Percentiles rank a stretch among this genome's conserved stretches.
Evolutionary conservation across 2,113 vertebrate genomes (phyloP).

Genomic region (Mugil cephalus): DNA sequence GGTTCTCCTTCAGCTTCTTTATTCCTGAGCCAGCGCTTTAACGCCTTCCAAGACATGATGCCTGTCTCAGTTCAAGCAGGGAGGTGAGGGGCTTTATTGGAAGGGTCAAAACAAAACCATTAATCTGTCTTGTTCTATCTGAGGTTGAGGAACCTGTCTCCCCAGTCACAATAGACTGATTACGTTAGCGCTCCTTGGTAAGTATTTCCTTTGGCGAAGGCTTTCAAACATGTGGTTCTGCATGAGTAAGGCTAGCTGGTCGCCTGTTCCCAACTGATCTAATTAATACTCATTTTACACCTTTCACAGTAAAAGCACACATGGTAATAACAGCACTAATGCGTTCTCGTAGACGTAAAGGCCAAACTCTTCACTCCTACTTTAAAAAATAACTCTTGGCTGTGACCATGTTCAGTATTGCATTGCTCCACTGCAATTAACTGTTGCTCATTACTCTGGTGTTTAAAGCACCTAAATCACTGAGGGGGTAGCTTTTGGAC

Average conservation of each 20-base stretch:
- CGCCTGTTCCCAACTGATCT: constrained; percentile 74
- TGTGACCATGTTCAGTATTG: constrained; percentile 19
- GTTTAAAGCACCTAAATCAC: constrained; percentile 63
- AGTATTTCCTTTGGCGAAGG: constrained; percentile 76
- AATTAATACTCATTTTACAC: constrained; percentile 76
- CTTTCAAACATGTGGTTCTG: constrained; percentile 68
- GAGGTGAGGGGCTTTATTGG: constrained; percentile 63
- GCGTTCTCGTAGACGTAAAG: constrained; percentile 62
- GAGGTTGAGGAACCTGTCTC: constrained; percentile 42
- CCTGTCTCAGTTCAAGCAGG: constrained; percentile 60
- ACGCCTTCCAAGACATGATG: constrained; percentile 67
- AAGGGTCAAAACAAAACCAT: constrained; percentile 66
- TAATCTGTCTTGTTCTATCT: constrained; percentile 53
- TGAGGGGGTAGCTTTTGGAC: constrained; percentile 44
- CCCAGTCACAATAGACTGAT: constrained; percentile 29
- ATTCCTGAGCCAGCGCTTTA: constrained; percentile 56
- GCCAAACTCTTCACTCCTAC: constrained; percentile 39
- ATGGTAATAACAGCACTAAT: constrained; percentile 62
- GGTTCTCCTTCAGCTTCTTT: constrained; percentile 65
- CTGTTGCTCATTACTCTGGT: constrained; percentile 52
- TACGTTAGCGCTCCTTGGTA: constrained; percentile 44
- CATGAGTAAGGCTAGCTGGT: constrained; percentile 72
- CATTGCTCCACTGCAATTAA: constrained; percentile 42
- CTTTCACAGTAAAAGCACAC: constrained; percentile 53
- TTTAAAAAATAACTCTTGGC: constrained; percentile 54